Conservation (phyloP, 2,888 invertebrate genomes). For the Tholera decimalis region DNA sequence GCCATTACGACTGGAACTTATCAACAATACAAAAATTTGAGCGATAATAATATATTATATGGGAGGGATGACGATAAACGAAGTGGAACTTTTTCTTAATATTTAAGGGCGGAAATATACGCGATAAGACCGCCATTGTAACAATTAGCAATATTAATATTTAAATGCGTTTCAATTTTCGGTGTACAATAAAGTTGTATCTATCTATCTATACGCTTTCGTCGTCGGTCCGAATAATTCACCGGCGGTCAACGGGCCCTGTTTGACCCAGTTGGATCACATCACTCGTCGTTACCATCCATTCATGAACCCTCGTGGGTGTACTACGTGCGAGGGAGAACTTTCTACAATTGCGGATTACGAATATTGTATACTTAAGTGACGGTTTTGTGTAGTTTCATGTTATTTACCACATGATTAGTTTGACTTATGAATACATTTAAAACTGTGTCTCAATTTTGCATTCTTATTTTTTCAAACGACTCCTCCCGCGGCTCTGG, state of each 20-base stretch:
- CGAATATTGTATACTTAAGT: conserved; percentile 36
- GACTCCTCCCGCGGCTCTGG: too few relatives aligned
- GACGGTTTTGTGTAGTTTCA: conserved; percentile 9
- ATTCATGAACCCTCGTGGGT: conserved; percentile 45
- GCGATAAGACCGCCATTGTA: too few relatives aligned
- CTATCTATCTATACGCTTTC: conserved; percentile 1
- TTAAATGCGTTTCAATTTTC: too few relatives aligned
- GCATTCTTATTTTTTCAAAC: too few relatives aligned
- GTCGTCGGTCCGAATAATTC: conserved; percentile 17
- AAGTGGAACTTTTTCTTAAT: not conserved
- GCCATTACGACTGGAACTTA: conserved; percentile 13
- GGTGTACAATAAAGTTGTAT: too few relatives aligned
- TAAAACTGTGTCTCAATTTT: too few relatives aligned
- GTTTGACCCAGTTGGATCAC: conserved; percentile 49
- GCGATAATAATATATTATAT: not conserved
- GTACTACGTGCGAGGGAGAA: conserved; percentile 19
- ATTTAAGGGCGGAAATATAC: not conserved
- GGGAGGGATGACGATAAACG: not conserved
- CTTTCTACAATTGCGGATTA: conserved; percentile 44
- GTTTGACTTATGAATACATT: not conserved
- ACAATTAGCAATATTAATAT: too few relatives aligned
- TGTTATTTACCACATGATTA: conserved; percentile 6
- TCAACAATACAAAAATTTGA: not conserved
- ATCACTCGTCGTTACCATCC: conserved; percentile 44
- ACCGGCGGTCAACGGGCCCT: conserved; percentile 8